Evolutionary conservation across 2,888 invertebrate species (phyloP).

Genomic region (Copidosoma aretas): DNA sequence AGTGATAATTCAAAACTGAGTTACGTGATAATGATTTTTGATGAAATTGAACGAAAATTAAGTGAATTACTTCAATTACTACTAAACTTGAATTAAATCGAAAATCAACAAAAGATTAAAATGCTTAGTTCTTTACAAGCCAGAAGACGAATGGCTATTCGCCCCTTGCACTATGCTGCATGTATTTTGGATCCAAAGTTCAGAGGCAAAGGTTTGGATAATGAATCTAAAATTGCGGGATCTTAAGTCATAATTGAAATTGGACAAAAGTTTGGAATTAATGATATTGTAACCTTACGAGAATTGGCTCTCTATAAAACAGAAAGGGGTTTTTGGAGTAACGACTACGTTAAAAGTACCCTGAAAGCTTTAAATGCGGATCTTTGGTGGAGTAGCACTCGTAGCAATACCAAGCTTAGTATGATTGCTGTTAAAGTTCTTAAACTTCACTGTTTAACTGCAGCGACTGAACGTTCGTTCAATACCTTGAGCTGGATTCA

Average conservation of each 20-base stretch:
- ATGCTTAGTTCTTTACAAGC: not conserved
- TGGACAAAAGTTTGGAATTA: not conserved
- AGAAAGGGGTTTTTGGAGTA: conserved; percentile 4
- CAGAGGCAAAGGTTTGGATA: conserved; percentile 15
- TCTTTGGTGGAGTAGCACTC: conserved; percentile 44
- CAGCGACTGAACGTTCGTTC: conserved; percentile 49
- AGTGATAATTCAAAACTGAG: conserved; percentile 32
- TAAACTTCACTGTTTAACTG: conserved; percentile 44
- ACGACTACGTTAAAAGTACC: conserved; percentile 6
- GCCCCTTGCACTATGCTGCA: conserved; percentile 33
- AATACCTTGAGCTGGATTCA: conserved; percentile 48
- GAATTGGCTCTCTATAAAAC: not conserved
- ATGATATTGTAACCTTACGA: not conserved
- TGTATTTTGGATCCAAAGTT: conserved; percentile 31
- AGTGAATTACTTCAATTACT: not conserved
- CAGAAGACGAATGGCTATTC: conserved; percentile 23
- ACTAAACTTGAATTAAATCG: not conserved
- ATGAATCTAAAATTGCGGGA: not conserved
- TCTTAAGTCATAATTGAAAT: not conserved
- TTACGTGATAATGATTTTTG: conserved; percentile 29
- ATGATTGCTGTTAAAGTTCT: conserved; percentile 44
- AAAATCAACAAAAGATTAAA: no score
- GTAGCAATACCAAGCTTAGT: conserved; percentile 40
- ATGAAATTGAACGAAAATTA: not conserved
- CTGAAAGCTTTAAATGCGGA: conserved; percentile 14